Base-by-base conservation (phyloP, 1,140 invertebrate species). In the Agrilus planipennis region DNA sequence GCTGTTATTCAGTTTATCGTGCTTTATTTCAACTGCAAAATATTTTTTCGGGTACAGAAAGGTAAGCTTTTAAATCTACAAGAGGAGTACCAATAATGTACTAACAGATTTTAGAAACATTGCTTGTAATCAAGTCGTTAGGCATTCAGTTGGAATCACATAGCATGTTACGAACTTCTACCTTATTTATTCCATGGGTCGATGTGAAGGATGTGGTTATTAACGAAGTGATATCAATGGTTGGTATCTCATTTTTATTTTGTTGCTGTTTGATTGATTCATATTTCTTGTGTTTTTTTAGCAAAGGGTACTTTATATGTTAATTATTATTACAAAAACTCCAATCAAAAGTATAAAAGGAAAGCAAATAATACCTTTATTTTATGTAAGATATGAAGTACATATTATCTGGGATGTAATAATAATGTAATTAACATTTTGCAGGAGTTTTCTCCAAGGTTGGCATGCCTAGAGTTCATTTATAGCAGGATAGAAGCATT, bases 181-280 rank as follows among this genome's bases (percentile, higher is more conserved):
- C 59, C 6, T 60, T 50, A 44, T 70, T 72, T 47, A 61, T 75
- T 48, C 64, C 69, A 29, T 66, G 64, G 53, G 60, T 64, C 6
- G 60, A 54, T 32, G 58, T 76, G n/a, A 54, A 70, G 37, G 67
- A 72, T 53, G 53, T 75, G 40, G 68, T 74, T 42, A 71, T 76
- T 12, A 74, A 75, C 53, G 73, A 76, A 64, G 72, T 75, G 20
- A 71, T 76, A 44, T 63, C 61, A 43, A 62, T 67, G 56, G 73
- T 75, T 55, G 46, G 50, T 60, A 47, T 34, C 34, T 22, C 20
- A 28, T 41, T 22, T 35, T 23, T 20, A 17, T 41, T 34, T 34
- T 41, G 5, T 14, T 36, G 5, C n/a, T n/a, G 2, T 2, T 2
- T 23, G 6, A 9, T 4, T 16, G 25, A 44, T 15, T 18, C 18